phyloP scores from a whole-genome alignment of 2,797 vertebrate species.

The Erithacus rubecula region DNA sequence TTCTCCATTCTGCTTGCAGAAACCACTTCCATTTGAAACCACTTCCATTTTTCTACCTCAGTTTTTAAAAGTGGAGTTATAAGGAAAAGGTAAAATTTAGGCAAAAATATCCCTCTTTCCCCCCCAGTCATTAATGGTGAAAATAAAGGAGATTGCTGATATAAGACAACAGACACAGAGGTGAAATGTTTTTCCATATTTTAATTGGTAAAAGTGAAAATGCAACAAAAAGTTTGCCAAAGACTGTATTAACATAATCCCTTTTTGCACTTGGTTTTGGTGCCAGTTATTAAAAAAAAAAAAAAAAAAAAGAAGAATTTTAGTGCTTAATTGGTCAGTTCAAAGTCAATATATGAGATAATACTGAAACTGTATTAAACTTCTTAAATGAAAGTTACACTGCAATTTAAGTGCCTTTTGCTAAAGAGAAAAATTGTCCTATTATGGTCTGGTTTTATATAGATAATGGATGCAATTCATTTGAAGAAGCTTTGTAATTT shows the following conservation, averaged over 20 bases:
- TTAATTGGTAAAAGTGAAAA: background rate
- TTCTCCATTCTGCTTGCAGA: background rate
- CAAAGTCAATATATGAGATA: background rate
- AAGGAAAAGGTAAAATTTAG: background rate
- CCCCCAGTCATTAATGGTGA: background rate
- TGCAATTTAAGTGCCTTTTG: background rate
- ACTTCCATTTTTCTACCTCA: background rate
- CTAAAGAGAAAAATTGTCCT: background rate
- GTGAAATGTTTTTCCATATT: background rate
- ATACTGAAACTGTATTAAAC: background rate
- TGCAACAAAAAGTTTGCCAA: background rate
- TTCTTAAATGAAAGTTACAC: background rate
- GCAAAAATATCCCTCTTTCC: background rate
- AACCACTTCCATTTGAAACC: background rate
- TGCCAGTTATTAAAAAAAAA: background rate
- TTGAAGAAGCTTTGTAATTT: slow-evolving; percentile 18
- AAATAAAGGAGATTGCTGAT: background rate
- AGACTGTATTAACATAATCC: background rate
- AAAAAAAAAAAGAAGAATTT: background rate
- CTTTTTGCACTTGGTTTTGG: background rate
- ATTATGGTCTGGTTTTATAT: slow-evolving; percentile 19
- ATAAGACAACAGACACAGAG: background rate
- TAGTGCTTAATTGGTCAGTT: background rate
- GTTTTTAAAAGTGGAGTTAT: background rate
- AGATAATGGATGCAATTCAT: slow-evolving; percentile 45